Percentiles rank a stretch among this genome's conserved stretches.
Evolutionary conservation across 2,113 vertebrate genomes (phyloP).

Genomic region (Bambusicola thoracicus): DNA sequence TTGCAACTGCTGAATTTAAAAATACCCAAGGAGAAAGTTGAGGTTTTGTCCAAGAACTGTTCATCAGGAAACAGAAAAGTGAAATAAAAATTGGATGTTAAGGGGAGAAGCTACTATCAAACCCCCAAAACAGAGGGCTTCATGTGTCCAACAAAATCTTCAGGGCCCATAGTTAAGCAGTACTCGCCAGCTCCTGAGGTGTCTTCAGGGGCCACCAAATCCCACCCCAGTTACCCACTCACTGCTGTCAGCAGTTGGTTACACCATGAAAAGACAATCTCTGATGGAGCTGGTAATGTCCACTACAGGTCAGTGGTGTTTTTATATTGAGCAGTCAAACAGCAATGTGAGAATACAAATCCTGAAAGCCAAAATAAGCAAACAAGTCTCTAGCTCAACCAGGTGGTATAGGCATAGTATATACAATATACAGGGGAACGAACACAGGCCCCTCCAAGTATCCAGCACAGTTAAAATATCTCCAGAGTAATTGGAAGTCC

Average conservation of each 20-base stretch:
- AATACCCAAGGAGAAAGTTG: not conserved
- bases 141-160: not conserved
- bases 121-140: not conserved
- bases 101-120: not conserved
- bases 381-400: not conserved
- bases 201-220: not conserved
- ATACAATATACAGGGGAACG: rapidly evolving
- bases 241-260: not conserved
- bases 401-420: not conserved
- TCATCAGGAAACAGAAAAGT: not conserved
- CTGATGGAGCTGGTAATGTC: not conserved
- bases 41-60: not conserved
- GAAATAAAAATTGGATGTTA: not conserved
- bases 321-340: not conserved
- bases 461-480: not conserved
- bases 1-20: not conserved
- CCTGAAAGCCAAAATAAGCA: not conserved
- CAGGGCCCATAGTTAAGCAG: not conserved
- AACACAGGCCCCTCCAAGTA: not conserved
- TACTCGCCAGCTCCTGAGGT: not conserved
- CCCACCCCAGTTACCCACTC: not conserved
- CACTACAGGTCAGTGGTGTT: not conserved
- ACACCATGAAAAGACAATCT: not conserved
- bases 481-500: not conserved
- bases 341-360: not conserved